phyloP scores from a whole-genome alignment of 2,797 vertebrate species.

The Melanotaenia trifasciata region DNA sequence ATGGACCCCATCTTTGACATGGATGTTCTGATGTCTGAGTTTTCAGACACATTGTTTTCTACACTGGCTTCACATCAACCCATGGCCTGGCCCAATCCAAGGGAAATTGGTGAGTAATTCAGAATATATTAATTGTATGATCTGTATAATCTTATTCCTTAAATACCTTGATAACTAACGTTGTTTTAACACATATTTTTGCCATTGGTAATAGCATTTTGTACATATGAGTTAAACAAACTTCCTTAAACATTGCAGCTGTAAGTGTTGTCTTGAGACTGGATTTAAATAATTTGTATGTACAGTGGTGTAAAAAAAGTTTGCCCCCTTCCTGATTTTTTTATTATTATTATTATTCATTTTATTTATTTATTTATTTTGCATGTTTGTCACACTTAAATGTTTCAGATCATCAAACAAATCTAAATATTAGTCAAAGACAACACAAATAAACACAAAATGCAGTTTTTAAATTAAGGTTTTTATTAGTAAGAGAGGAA shows the following conservation, averaged over 20 bases:
- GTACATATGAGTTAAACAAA: neutral
- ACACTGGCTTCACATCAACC: slow-evolving; percentile 94
- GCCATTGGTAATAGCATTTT: neutral
- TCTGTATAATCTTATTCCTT: neutral
- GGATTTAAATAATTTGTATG: neutral
- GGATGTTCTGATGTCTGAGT: slow-evolving; percentile 96
- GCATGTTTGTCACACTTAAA: too few relatives aligned
- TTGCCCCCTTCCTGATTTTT: too few relatives aligned
- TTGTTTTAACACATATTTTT: neutral
- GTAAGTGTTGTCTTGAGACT: neutral
- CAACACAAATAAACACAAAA: too few relatives aligned
- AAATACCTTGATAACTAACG: neutral
- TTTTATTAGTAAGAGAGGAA: too few relatives aligned
- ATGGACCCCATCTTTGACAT: slow-evolving; percentile 94
- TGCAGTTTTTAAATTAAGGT: too few relatives aligned
- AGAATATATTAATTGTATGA: too few relatives aligned
- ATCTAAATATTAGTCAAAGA: too few relatives aligned
- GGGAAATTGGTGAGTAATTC: slow-evolving; percentile 90
- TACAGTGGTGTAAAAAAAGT: too few relatives aligned
- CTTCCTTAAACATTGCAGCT: neutral
- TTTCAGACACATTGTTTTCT: slow-evolving; percentile 96
- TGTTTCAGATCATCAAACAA: too few relatives aligned
- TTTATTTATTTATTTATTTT: too few relatives aligned
- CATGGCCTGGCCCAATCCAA: slow-evolving; percentile 91
- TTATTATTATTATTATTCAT: too few relatives aligned